Conservation (phyloP, 2,113 vertebrate species). For the Tricholaema leucomelas region DNA sequence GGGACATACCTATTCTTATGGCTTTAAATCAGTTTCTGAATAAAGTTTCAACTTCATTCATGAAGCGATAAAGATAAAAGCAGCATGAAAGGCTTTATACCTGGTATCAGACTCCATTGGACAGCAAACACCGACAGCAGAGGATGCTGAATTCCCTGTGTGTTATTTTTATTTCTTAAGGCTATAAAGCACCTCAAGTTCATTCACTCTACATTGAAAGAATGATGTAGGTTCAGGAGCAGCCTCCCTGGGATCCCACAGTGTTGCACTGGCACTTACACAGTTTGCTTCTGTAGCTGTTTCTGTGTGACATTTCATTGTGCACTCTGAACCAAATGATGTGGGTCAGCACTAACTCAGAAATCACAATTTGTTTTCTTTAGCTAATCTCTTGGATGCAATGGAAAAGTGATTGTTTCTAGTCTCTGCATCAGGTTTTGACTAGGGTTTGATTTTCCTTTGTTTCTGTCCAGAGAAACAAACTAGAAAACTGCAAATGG, state of each 20-base stretch:
- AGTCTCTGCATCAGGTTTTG: not conserved
- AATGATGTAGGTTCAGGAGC: not conserved
- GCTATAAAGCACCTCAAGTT: not conserved
- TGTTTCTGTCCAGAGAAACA: not conserved
- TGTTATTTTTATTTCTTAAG: not conserved
- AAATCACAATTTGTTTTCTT: conserved; percentile 11
- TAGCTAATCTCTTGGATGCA: not conserved
- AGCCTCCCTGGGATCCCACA: not conserved
- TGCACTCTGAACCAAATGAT: not conserved
- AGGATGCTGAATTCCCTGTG: too few relatives aligned
- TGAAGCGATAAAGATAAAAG: not conserved
- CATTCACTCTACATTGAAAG: not conserved
- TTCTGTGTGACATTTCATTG: not conserved
- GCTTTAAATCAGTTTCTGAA: not conserved
- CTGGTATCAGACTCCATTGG: not conserved
- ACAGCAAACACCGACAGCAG: not conserved
- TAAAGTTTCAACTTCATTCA: not conserved
- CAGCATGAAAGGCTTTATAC: not conserved
- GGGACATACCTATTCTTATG: not conserved
- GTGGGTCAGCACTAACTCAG: not conserved
- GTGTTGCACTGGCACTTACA: not conserved
- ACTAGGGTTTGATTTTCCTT: conserved; percentile 8
- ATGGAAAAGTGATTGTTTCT: not conserved
- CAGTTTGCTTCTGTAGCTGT: not conserved
- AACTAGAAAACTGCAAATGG: not conserved